phyloP scores from a whole-genome alignment of 92 coral and sea anemone genomes.

The Parazoanthus swiftii region DNA sequence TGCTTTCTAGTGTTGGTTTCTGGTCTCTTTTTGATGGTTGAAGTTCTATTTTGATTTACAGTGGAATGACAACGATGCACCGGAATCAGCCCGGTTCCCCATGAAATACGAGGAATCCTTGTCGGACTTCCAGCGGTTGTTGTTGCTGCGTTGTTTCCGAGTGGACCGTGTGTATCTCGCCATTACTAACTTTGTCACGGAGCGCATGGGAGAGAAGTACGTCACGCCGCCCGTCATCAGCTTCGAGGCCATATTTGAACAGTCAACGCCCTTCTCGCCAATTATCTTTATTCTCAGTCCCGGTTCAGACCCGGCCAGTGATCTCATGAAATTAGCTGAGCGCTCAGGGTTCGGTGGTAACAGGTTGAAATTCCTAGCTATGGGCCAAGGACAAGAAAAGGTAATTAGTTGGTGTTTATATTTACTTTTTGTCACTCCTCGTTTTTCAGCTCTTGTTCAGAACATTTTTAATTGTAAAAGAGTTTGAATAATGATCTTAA shows the following conservation, averaged over 20 bases:
- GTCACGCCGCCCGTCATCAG: constrained; percentile 99
- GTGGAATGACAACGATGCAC: constrained; percentile 96
- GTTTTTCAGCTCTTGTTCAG: too few relatives aligned
- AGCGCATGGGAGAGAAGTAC: constrained; percentile 98
- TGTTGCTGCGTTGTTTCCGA: constrained; percentile 95
- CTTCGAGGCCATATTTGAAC: constrained; percentile 97
- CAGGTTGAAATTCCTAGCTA: constrained; percentile 93
- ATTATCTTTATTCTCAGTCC: constrained; percentile 98
- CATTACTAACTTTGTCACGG: constrained; percentile 96
- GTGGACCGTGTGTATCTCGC: constrained; percentile 98
- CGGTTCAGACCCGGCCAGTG: constrained; percentile 99
- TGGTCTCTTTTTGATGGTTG: background rate
- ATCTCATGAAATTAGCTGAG: constrained; percentile 98
- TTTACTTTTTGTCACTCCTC: too few relatives aligned
- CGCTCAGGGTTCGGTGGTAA: constrained; percentile 99
- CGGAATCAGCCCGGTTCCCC: constrained; percentile 92
- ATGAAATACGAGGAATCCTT: constrained; percentile 89
- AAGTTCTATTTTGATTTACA: constrained; percentile 27
- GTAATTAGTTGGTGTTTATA: too few relatives aligned
- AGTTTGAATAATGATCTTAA: too few relatives aligned
- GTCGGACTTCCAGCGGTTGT: constrained; percentile 94
- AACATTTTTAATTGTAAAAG: too few relatives aligned
- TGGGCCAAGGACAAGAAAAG: constrained; percentile 55
- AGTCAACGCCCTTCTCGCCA: constrained; percentile 93
- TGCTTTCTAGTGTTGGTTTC: background rate